Evolutionary conservation across 2,888 invertebrate species (phyloP).

Genomic region (Hyppa rectilinea): DNA sequence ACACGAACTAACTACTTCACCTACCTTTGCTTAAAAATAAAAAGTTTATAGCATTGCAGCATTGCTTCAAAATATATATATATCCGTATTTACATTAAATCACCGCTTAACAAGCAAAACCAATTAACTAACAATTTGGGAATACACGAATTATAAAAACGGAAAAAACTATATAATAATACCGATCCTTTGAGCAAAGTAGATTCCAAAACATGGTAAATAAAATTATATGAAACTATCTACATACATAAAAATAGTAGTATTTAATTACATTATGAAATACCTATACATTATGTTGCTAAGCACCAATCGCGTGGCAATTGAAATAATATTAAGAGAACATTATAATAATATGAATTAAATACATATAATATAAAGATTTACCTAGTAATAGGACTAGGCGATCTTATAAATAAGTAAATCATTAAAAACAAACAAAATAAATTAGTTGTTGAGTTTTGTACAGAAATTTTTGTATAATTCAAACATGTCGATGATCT

Average conservation of each 20-base stretch:
- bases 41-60: not conserved
- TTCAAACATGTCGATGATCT: not conserved
- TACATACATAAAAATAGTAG: not conserved
- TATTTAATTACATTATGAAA: not conserved
- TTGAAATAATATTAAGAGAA: slow-evolving; percentile 6
- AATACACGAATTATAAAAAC: not conserved
- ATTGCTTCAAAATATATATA: not conserved
- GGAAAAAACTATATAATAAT: not conserved
- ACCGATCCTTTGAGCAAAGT: not conserved
- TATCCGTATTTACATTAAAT: not conserved
- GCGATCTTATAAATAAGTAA: not conserved
- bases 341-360: not conserved
- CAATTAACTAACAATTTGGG: not conserved
- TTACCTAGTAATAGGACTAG: not conserved
- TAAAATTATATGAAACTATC: not conserved
- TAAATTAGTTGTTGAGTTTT: not conserved
- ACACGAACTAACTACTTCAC: not conserved
- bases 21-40: not conserved
- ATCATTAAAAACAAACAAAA: not conserved
- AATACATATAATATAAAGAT: not conserved
- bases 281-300: not conserved
- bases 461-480: not conserved
- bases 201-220: not conserved
- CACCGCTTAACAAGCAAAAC: slow-evolving; percentile 21
- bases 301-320: not conserved